Percentiles rank a stretch among this genome's conserved stretches.
Evolutionary conservation across 1,140 invertebrate species (phyloP).

Genomic region (Oscheius sp.): DNA sequence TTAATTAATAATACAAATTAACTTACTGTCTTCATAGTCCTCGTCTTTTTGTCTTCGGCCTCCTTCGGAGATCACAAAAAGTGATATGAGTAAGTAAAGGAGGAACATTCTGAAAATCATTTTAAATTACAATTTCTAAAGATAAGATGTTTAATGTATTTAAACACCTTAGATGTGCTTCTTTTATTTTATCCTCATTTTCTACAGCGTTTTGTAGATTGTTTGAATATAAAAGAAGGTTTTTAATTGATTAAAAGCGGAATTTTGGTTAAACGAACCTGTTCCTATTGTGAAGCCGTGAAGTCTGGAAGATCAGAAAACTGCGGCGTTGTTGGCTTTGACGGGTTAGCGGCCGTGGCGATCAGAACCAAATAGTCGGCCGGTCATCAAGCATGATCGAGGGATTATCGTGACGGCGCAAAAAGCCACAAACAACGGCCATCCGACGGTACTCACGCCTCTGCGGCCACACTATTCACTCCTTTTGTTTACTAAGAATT

Average conservation of each 20-base stretch:
- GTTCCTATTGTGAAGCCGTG: too few relatives aligned
- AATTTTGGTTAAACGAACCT: too few relatives aligned
- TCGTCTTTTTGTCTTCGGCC: slow-evolving; percentile 27
- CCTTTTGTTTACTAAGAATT: background rate
- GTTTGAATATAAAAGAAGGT: too few relatives aligned
- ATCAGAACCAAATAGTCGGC: background rate
- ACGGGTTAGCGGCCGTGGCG: background rate
- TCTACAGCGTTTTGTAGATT: too few relatives aligned
- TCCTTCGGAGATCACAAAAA: slow-evolving; percentile 3
- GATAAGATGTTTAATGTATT: too few relatives aligned
- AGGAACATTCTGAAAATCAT: background rate
- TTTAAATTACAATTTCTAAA: too few relatives aligned
- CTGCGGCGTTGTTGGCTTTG: background rate
- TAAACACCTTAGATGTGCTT: too few relatives aligned
- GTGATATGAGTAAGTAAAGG: background rate
- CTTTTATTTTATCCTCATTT: too few relatives aligned
- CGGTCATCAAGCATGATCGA: slow-evolving; percentile 1
- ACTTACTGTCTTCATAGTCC: slow-evolving; percentile 39
- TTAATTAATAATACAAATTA: background rate
- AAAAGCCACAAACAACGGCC: background rate
- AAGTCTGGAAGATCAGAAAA: too few relatives aligned
- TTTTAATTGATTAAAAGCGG: too few relatives aligned
- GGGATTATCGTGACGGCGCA: slow-evolving; percentile 6
- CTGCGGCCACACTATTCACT: background rate
- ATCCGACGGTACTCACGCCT: background rate